Evolutionary conservation across 2,888 invertebrate genomes (phyloP).

Genomic region (Euphydryas editha): DNA sequence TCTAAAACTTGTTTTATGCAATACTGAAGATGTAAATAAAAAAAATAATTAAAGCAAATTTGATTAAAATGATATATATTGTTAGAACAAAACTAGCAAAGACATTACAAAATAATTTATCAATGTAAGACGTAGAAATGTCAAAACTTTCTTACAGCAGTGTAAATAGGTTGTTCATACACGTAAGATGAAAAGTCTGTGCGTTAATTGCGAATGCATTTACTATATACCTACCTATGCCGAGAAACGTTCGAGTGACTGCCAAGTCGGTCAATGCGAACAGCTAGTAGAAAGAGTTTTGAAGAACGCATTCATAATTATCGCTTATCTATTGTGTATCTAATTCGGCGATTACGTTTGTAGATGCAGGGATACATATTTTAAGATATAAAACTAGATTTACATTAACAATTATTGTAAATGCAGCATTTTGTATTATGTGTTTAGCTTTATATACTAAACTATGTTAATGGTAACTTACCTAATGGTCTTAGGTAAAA

Average conservation of each 20-base stretch:
- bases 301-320: conserved; percentile 33
- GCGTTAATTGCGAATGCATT: conserved; percentile 65
- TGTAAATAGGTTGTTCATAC: conserved; percentile 62
- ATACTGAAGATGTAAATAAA: too few relatives aligned
- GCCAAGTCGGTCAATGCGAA: conserved; percentile 61
- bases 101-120: neutral
- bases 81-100: neutral
- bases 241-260: conserved; percentile 48
- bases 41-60: too few relatives aligned
- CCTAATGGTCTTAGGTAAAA: too few relatives aligned
- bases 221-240: conserved; percentile 39
- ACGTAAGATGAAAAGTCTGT: conserved; percentile 63
- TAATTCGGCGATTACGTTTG: neutral
- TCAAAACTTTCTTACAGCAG: conserved; percentile 24
- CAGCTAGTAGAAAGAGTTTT: conserved; percentile 50
- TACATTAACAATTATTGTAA: neutral
- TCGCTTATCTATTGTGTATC: conserved; percentile 34
- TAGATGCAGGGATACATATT: neutral
- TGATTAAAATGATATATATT: neutral
- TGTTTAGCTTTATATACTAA: too few relatives aligned
- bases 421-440: too few relatives aligned
- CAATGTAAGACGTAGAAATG: conserved; percentile 8
- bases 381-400: neutral
- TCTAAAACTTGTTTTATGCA: too few relatives aligned
- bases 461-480: too few relatives aligned